Conservation (phyloP, 92 coral and sea anemone species). For the Palythoa grandiflora region DNA sequence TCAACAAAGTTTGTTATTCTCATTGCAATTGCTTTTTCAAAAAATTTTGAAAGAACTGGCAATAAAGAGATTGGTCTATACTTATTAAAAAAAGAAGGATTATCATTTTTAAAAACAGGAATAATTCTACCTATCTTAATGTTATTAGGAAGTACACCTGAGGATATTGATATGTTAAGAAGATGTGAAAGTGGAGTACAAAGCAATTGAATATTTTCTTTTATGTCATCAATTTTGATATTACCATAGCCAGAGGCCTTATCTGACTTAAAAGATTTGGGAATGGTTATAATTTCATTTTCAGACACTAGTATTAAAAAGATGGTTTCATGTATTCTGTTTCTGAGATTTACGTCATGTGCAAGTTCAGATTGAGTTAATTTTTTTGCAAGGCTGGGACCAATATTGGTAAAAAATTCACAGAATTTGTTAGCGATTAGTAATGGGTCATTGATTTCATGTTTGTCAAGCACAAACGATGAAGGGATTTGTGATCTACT, state of each 20-base stretch:
- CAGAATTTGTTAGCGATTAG: conserved; percentile 19
- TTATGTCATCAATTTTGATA: not conserved
- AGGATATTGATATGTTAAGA: not conserved
- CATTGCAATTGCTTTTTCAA: not conserved
- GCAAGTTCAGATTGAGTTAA: conserved; percentile 15
- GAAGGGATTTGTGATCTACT: not conserved
- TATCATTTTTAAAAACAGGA: not conserved
- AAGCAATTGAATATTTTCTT: not conserved
- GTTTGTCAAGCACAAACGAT: not conserved
- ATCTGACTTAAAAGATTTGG: conserved; percentile 13
- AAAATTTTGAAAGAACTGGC: not conserved
- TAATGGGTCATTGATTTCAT: conserved; percentile 10
- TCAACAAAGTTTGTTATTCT: not conserved
- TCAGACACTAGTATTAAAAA: conserved; percentile 13
- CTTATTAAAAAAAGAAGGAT: not conserved
- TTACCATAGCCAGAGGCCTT: conserved; percentile 23
- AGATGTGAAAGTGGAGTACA: not conserved
- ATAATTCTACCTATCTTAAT: not conserved
- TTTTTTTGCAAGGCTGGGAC: conserved; percentile 24
- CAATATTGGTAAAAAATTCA: conserved; percentile 17
- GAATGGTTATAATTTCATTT: conserved; percentile 27
- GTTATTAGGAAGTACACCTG: not conserved
- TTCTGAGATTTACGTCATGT: conserved; percentile 8
- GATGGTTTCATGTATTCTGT: conserved; percentile 11
- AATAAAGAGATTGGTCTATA: not conserved